phyloP scores from a whole-genome alignment of 2,113 vertebrate species.

The Actenoides lindsayi region DNA sequence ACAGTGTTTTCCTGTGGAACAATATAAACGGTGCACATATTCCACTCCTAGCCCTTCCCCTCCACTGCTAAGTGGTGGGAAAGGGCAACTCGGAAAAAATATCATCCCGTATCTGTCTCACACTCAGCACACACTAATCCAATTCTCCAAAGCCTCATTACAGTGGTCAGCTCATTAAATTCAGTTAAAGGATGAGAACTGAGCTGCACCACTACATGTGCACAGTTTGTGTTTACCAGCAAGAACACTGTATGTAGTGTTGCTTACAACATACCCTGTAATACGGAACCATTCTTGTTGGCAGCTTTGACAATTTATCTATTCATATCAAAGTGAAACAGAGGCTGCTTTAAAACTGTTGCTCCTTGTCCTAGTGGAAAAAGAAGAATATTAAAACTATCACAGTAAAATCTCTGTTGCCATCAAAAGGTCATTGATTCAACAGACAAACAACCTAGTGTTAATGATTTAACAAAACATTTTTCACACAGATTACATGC shows the following conservation, averaged over 20 bases:
- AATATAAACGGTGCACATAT: not conserved
- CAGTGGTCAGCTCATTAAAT: conserved; percentile 67
- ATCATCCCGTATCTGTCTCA: conserved; percentile 51
- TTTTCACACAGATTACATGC: conserved; percentile 72
- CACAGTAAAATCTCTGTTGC: conserved; percentile 61
- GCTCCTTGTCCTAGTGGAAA: conserved; percentile 55
- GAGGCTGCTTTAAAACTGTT: conserved; percentile 64
- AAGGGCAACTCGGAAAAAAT: conserved; percentile 66
- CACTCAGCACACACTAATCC: conserved; percentile 58
- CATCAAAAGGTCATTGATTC: conserved; percentile 58
- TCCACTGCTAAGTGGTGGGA: conserved; percentile 64
- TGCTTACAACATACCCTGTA: conserved; percentile 45
- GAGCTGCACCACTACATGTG: conserved; percentile 28
- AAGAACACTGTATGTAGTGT: conserved; percentile 71
- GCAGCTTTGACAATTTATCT: conserved; percentile 74
- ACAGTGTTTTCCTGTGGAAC: not conserved
- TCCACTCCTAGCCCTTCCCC: conserved; percentile 21
- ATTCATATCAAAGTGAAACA: conserved; percentile 70
- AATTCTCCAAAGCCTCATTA: conserved; percentile 56
- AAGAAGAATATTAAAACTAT: conserved; percentile 58
- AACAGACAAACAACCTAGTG: conserved; percentile 67
- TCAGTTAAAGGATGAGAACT: conserved; percentile 61
- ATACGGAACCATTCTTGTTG: conserved; percentile 60
- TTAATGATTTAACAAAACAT: conserved; percentile 72
- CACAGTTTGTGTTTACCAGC: conserved; percentile 68